Base-by-base conservation (phyloP, 2,797 vertebrate species). In the Sciurus vulgaris region DNA sequence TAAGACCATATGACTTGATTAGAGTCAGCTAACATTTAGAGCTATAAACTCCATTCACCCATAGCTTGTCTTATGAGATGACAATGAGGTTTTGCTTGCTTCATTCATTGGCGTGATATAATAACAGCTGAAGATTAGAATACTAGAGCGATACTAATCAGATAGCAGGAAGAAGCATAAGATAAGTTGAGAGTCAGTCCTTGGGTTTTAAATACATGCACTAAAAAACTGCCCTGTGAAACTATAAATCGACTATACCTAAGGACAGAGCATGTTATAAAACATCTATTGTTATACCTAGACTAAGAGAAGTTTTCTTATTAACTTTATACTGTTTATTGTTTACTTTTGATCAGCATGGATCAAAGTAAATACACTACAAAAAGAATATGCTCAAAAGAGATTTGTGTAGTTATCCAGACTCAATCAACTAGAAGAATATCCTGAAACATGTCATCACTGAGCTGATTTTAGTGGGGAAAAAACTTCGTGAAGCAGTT, bases 321-420 rank as follows among this genome's bases (percentile, higher is more conserved):
- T 85, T 94, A 59, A 77, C 67, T 92, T 35, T 47, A 44, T 35
- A 86, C 67, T 56, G 20, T 30, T 7, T 77, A 49, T 56, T 77
- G 4, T 61, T 74, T 72, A 65, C 41, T 82, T 95, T 96, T 93
- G 59, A 95, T 13, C 44, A 86, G 51, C 61, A 77, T 3, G 54
- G 93, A 92, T 38, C 10, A 61, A 91, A 92, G 5, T 24, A 86
- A 38, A 79, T 56, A 49, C 0, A 44, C 3, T 78, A 61, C 18
- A 82, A 79, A 90, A 79, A 54, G 13, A 90, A 79, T 14, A 77
- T 8, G 38, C 2, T 79, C 88, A 63, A n/a, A 89, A 87, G 30
- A 86, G 17, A 84, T 94, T 93, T 94, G 15, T n/a, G 69, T 0
- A 69, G 11, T 82, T 92, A 70, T 63, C 81, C 72, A 70, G 17